A percentile compares a stretch with the other conserved stretches of the same genome.
phyloP scores from a whole-genome alignment of 1,140 invertebrate genomes.

The Heliconius nattereri region DNA sequence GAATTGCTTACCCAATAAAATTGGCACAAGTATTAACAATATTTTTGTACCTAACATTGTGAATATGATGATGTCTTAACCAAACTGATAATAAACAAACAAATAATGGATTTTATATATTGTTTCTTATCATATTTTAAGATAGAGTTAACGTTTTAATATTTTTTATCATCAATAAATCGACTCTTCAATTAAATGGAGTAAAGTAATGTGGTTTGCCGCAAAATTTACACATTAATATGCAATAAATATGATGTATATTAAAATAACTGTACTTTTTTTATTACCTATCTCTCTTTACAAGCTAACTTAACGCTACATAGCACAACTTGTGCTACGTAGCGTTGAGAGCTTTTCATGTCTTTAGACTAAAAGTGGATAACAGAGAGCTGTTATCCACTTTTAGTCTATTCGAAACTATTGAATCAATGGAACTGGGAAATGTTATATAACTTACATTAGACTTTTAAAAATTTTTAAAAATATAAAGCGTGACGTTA shows the following conservation, averaged over 20 bases:
- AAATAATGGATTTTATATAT: neutral
- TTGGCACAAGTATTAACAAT: constrained; percentile 15
- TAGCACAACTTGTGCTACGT: too few relatives aligned
- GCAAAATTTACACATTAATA: neutral
- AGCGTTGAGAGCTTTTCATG: neutral
- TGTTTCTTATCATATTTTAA: neutral
- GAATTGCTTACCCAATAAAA: constrained; percentile 4
- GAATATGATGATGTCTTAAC: neutral
- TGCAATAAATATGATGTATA: neutral
- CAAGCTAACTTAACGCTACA: too few relatives aligned
- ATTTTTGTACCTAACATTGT: constrained; percentile 7
- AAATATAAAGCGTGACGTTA: too few relatives aligned
- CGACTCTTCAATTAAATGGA: neutral
- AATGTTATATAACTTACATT: too few relatives aligned
- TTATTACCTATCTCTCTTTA: neutral
- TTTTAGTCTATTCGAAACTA: neutral
- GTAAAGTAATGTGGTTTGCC: neutral
- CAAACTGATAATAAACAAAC: neutral
- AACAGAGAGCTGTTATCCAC: neutral
- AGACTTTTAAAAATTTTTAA: too few relatives aligned
- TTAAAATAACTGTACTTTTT: neutral
- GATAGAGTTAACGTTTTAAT: neutral
- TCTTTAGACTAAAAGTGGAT: neutral
- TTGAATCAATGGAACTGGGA: neutral
- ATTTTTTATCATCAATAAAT: constrained; percentile 7